Conservation (phyloP, 2,113 vertebrate species). For the Ginglymostoma cirratum region DNA sequence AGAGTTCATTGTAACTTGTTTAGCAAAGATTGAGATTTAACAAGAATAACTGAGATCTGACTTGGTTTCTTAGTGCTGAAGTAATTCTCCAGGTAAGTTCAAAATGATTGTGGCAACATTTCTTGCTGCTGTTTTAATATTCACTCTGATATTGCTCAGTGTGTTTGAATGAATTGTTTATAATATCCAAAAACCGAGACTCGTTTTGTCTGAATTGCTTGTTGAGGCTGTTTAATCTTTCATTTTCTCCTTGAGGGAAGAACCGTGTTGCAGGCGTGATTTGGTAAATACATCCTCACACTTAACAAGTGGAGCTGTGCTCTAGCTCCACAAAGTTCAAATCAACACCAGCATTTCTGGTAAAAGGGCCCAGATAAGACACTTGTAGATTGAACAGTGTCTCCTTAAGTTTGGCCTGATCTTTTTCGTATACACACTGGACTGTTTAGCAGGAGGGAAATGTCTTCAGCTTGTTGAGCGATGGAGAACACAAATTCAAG, state of each 20-base stretch:
- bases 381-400: not conserved
- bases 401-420: not conserved
- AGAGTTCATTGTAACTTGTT: not conserved
- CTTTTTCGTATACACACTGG: not conserved
- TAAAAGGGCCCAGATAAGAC: not conserved
- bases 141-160: not conserved
- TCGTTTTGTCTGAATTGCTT: not conserved
- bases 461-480: not conserved
- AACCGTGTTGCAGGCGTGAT: not conserved
- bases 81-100: not conserved
- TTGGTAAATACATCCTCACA: not conserved
- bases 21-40: not conserved
- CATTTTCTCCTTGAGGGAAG: not conserved
- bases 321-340: not conserved
- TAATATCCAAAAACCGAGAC: not conserved
- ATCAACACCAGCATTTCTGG: not conserved
- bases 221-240: not conserved
- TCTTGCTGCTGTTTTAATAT: not conserved
- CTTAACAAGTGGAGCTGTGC: not conserved
- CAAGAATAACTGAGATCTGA: not conserved
- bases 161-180: not conserved
- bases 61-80: not conserved
- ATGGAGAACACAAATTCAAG: not conserved
- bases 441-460: slow-evolving; percentile 15
- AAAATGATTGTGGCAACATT: not conserved